Conservation (phyloP, 2,888 invertebrate species). For the Tetheella fluctuosa region DNA sequence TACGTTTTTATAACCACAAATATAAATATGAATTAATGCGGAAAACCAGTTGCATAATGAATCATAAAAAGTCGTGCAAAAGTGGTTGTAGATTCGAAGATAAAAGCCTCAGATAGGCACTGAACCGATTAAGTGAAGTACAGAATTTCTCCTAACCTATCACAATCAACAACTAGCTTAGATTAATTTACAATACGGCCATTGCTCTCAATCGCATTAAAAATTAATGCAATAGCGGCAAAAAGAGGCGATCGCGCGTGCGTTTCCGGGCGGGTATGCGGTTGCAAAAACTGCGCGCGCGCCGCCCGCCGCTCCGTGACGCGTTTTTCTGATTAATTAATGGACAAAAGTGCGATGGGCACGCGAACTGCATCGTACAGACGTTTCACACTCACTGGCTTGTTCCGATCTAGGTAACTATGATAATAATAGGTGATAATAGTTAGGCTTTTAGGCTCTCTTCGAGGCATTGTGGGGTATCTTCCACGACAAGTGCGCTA, state of each 20-base stretch:
- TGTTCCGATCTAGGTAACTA: slow-evolving; percentile 19
- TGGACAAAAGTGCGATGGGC: slow-evolving; percentile 44
- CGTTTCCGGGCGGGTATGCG: slow-evolving; percentile 58
- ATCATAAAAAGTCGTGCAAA: not conserved
- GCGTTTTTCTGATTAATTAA: slow-evolving; percentile 66
- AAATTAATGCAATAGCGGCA: slow-evolving; percentile 58
- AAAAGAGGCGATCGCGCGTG: slow-evolving; percentile 54
- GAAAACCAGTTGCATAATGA: too few species aligned
- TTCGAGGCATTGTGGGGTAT: too few species aligned
- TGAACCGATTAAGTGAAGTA: not conserved
- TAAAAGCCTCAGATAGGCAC: not conserved
- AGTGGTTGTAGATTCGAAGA: not conserved
- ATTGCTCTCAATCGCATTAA: slow-evolving; percentile 61
- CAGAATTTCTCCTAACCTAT: slow-evolving; percentile 10
- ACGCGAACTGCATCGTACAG: slow-evolving; percentile 42
- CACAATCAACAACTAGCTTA: slow-evolving; percentile 22
- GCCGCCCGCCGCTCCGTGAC: slow-evolving; percentile 53
- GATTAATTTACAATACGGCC: slow-evolving; percentile 53
- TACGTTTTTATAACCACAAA: not conserved
- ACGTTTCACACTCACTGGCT: slow-evolving; percentile 22
- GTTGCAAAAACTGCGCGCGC: slow-evolving; percentile 55
- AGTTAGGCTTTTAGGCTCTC: too few species aligned
- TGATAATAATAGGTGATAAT: not conserved
- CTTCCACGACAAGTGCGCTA: too few species aligned
- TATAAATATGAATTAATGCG: too few species aligned